These are phyloP conservation scores for Cygnus olor DNA, from an alignment of 2,797 vertebrate species.

Conservation along the genomic window DNA sequence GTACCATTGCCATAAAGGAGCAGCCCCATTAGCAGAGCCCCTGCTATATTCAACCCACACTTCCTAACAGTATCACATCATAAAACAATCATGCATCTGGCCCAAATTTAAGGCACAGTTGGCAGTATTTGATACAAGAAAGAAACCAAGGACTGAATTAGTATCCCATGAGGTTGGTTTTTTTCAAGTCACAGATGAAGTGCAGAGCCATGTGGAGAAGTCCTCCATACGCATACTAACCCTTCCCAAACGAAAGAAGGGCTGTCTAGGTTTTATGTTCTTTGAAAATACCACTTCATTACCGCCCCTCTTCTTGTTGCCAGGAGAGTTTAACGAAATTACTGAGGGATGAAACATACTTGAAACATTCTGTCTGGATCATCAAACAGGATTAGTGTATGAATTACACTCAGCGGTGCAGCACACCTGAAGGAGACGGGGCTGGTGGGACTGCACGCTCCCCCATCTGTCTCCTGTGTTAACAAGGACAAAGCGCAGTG, in stretches of 20 bases:
- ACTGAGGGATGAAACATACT: conserved; percentile 54
- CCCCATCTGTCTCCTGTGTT: accelerated
- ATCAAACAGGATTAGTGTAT: conserved; percentile 17
- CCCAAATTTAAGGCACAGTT: conserved; percentile 74
- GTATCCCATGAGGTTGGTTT: conserved; percentile 59
- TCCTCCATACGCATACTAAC: conserved; percentile 11
- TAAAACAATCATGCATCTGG: conserved; percentile 74
- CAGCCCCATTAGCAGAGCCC: conserved; percentile 18
- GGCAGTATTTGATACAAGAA: conserved; percentile 74
- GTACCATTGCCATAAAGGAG: conserved; percentile 13
- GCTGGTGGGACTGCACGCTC: not conserved
- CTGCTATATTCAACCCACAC: conserved; percentile 58
- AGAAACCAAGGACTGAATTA: conserved; percentile 77
- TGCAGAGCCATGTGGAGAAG: conserved; percentile 56
- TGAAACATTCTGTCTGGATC: conserved; percentile 63
- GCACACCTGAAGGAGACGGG: not conserved
- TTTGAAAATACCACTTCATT: conserved; percentile 57
- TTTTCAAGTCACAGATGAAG: conserved; percentile 63
- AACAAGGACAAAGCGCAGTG: not conserved
- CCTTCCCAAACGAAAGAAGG: conserved; percentile 45
- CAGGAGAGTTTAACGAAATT: conserved; percentile 41
- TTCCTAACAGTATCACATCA: conserved; percentile 72
- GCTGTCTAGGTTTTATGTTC: conserved; percentile 47
- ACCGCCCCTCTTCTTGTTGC: conserved; percentile 39
- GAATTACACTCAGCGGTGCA: not conserved